phyloP scores from a whole-genome alignment of 2,888 invertebrate species.

The Drosophila antonietae region DNA sequence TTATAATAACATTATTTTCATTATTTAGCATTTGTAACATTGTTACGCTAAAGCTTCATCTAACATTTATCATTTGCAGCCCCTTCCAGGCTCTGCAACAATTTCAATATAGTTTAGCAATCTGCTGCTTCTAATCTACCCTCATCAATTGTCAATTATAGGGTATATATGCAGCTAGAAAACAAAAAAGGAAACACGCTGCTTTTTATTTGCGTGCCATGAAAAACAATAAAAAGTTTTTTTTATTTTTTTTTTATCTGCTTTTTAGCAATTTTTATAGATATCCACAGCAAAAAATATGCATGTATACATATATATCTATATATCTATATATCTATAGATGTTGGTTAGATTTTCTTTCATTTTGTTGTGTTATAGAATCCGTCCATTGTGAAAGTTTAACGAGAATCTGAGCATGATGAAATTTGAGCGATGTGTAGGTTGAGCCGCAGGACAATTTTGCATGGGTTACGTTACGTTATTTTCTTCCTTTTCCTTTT shows the following conservation, averaged over 20 bases:
- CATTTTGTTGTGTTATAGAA: slow-evolving; percentile 39
- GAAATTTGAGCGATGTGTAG: slow-evolving; percentile 20
- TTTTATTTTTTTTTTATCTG: slow-evolving; percentile 4
- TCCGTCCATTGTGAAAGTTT: slow-evolving; percentile 12
- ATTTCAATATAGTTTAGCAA: no score
- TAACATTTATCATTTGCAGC: no score
- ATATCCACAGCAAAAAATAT: background rate
- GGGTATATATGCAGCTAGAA: slow-evolving; percentile 13
- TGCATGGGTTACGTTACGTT: slow-evolving; percentile 4
- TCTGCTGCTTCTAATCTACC: background rate
- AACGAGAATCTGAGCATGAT: slow-evolving; percentile 25
- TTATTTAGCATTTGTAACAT: no score
- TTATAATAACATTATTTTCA: no score
- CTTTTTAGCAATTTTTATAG: background rate
- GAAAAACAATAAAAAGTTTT: slow-evolving; percentile 50
- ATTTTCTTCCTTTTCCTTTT: background rate
- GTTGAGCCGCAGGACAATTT: slow-evolving; percentile 47
- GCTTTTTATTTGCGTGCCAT: slow-evolving; percentile 39
- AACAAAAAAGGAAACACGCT: background rate
- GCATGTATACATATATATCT: background rate
- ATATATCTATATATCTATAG: slow-evolving; percentile 6
- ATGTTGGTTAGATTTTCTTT: slow-evolving; percentile 9
- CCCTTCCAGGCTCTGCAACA: no score
- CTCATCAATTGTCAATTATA: background rate
- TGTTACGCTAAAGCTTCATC: no score